phyloP scores from a whole-genome alignment of 2,113 vertebrate genomes.

The Heloderma charlesbogerti region DNA sequence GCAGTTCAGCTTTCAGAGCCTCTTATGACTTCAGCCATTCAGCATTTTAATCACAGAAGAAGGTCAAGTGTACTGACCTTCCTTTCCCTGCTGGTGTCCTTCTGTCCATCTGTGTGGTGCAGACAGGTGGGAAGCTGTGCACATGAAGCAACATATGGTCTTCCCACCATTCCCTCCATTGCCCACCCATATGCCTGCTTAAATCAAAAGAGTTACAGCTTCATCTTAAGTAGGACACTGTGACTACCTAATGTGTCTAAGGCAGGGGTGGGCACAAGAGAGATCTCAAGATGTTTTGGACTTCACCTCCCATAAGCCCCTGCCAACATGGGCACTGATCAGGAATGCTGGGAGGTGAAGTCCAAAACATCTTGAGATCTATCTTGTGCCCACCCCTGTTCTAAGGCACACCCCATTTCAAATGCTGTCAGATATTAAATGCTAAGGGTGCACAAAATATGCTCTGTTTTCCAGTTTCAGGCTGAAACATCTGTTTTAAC shows the following conservation, averaged over 20 bases:
- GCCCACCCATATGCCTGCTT: conserved; percentile 36
- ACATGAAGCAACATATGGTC: conserved; percentile 46
- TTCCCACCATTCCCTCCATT: not conserved
- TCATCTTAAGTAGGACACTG: conserved; percentile 11
- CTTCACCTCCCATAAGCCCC: too few relatives aligned
- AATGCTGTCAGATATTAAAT: not conserved
- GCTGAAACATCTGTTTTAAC: not conserved
- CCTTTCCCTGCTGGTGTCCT: conserved; percentile 17
- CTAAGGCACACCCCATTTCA: not conserved
- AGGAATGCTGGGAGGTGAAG: too few relatives aligned
- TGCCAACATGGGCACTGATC: too few relatives aligned
- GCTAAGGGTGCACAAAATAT: not conserved
- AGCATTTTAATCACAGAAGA: conserved; percentile 58
- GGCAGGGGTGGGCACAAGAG: not conserved
- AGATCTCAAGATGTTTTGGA: not conserved
- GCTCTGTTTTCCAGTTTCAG: not conserved
- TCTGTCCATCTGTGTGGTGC: conserved; percentile 40
- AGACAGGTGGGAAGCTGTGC: conserved; percentile 61
- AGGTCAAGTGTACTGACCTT: conserved; percentile 52
- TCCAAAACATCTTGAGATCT: too few relatives aligned
- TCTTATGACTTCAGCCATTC: conserved; percentile 58
- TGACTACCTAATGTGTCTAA: conserved; percentile 21
- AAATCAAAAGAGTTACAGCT: not conserved
- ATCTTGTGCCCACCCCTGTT: too few relatives aligned
- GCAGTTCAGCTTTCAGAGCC: conserved; percentile 40